A percentile compares a stretch with the other conserved stretches of the same genome.
Evolutionary conservation across 2,113 vertebrate genomes (phyloP).

Genomic region (Callocephalon fimbriatum): DNA sequence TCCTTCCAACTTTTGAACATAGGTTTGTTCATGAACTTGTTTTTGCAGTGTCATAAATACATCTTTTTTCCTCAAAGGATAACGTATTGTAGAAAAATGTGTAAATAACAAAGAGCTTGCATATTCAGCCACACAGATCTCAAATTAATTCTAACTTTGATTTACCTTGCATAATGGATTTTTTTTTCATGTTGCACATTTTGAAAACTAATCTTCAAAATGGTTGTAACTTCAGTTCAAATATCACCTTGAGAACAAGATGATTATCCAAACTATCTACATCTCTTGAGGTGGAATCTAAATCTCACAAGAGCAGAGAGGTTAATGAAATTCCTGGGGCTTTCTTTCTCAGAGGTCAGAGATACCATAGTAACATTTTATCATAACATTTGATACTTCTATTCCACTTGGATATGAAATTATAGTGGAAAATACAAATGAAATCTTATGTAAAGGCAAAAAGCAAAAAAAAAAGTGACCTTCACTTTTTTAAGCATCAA

Average conservation of each 20-base stretch:
- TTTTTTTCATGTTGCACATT: neutral
- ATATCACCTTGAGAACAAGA: neutral
- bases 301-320: neutral
- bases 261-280: neutral
- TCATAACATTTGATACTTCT: neutral
- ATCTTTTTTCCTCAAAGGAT: neutral
- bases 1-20: neutral
- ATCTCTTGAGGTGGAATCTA: neutral
- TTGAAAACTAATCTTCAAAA: neutral
- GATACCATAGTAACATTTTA: neutral
- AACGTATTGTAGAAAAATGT: neutral
- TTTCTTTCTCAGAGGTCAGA: neutral
- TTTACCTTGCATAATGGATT: neutral
- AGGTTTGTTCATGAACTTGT: neutral
- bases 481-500: neutral
- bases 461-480: neutral
- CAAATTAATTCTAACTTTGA: neutral
- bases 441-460: neutral
- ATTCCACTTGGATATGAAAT: neutral
- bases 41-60: neutral
- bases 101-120: neutral
- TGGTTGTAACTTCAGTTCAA: neutral
- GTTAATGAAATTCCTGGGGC: slow-evolving; percentile 33
- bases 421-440: neutral
- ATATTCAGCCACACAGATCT: neutral